Conservation (phyloP, 1,140 invertebrate genomes). For the Caerostris darwini region DNA sequence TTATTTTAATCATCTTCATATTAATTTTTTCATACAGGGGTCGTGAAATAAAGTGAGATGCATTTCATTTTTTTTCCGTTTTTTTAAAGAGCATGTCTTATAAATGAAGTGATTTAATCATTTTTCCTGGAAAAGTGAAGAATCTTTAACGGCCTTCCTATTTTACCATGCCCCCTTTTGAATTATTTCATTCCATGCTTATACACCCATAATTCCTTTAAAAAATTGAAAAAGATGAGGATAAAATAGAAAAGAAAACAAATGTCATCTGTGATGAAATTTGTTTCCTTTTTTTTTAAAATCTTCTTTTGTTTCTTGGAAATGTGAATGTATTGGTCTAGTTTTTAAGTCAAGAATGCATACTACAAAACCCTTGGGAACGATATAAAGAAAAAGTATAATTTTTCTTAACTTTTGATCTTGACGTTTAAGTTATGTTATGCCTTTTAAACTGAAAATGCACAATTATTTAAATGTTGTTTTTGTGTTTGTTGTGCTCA, state of each 20-base stretch:
- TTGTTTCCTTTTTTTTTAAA: too few species aligned
- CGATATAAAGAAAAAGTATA: not conserved
- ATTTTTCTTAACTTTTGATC: not conserved
- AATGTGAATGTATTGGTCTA: too few species aligned
- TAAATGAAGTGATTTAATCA: constrained; percentile 68
- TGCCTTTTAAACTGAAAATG: too few species aligned
- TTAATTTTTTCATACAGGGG: constrained; percentile 53
- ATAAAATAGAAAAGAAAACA: not conserved
- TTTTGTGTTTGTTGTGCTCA: too few species aligned
- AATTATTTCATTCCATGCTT: constrained; percentile 17
- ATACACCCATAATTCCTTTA: not conserved
- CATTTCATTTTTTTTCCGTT: not conserved
- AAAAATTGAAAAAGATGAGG: not conserved
- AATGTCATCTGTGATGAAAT: not conserved
- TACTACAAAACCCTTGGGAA: too few species aligned
- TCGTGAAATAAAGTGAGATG: not conserved
- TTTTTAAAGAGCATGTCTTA: not conserved
- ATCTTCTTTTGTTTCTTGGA: too few species aligned
- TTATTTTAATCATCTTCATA: constrained; percentile 74
- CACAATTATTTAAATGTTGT: too few species aligned
- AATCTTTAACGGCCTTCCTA: constrained; percentile 51
- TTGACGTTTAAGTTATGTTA: constrained; percentile 1
- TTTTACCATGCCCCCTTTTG: not conserved
- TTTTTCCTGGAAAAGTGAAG: constrained; percentile 45
- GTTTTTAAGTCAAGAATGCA: too few species aligned